A percentile compares a stretch with the other conserved stretches of the same genome.
Conservation (phyloP, 53 echinoderm and acorn worm genomes). For the Glandiceps talaboti region DNA sequence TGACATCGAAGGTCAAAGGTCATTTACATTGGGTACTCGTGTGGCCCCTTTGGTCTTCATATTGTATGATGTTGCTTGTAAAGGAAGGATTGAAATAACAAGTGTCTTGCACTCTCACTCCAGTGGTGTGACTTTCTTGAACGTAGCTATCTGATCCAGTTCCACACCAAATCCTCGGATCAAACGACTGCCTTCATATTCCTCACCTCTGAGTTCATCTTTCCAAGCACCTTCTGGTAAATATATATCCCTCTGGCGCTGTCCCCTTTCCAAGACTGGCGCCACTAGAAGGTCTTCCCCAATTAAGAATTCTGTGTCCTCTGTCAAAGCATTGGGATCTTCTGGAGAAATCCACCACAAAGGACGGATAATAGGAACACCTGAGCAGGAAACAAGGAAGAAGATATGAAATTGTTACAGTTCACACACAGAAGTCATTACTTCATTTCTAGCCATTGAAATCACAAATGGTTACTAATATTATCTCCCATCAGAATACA, state of each 20-base stretch:
- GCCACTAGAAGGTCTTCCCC: slow-evolving; percentile 54
- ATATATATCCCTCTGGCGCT: slow-evolving; percentile 39
- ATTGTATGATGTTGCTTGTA: too few species aligned
- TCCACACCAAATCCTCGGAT: slow-evolving; percentile 26
- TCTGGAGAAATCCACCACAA: slow-evolving; percentile 71
- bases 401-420: too few species aligned
- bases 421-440: too few species aligned
- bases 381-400: slow-evolving; percentile 5
- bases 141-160: slow-evolving; percentile 59
- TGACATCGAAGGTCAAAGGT: too few species aligned
- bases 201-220: slow-evolving; percentile 15
- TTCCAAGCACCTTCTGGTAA: slow-evolving; percentile 55
- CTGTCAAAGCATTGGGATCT: slow-evolving; percentile 24
- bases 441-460: too few species aligned
- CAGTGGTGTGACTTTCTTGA: slow-evolving; percentile 8
- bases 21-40: too few species aligned
- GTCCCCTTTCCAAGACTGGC: slow-evolving; percentile 31
- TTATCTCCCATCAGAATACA: too few species aligned
- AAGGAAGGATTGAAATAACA: too few species aligned
- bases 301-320: slow-evolving; percentile 59
- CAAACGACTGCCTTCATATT: slow-evolving; percentile 41
- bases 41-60: too few species aligned
- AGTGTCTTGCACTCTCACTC: too few species aligned
- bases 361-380: slow-evolving; percentile 65
- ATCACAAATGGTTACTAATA: too few species aligned